Base-by-base conservation (phyloP, 2,888 invertebrate species). In the Drosophila sordidapex region DNA sequence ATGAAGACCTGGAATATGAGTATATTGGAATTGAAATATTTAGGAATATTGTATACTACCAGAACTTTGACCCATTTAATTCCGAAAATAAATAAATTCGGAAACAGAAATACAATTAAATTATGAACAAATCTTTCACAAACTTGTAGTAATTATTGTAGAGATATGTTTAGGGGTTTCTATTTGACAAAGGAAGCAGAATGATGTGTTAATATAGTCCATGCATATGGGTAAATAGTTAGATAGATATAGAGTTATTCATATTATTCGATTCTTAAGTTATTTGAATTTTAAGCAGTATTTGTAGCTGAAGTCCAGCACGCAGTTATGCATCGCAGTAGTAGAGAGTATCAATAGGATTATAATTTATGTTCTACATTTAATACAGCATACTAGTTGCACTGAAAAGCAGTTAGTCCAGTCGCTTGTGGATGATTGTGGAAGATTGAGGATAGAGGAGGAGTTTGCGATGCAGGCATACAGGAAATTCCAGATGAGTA, bases 401-500 rank as follows among this genome's bases (percentile, higher is more conserved):
- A 49, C 49, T 2, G 1, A 49, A 27, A 49, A 51, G 51, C 29
- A 4, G 46, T 25, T 51, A 4, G n/a, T 31, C 51, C n/a, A 51
- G 51, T n/a, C 21, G 21, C 43, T 43, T 40, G 40, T 15, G 40
- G 10, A 13, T 2, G 48, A 31, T 31, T 31, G 31, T 31, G 31
- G 10, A 15, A 29, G 8, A 25, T 21, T 10, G 35, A 11, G 25
- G 10, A 5, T 31, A 3, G 25, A 36, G n/a, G 40, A 10, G 18
- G 53, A 35, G 21, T 38, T 21, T 49, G 18, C 31, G 31, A 31
- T 75, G 64, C 57, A 51, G 64, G 35, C 33, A 31, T 33, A 29
- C 80, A 85, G 87, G 84, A 82, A 87, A 76, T 84, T 76, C 82
- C 69, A 61, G 56, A 84, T 87, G 82, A 87, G 68, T 82, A 79